Conservation (phyloP, 2,113 vertebrate genomes). For the Podarcis raffonei region DNA sequence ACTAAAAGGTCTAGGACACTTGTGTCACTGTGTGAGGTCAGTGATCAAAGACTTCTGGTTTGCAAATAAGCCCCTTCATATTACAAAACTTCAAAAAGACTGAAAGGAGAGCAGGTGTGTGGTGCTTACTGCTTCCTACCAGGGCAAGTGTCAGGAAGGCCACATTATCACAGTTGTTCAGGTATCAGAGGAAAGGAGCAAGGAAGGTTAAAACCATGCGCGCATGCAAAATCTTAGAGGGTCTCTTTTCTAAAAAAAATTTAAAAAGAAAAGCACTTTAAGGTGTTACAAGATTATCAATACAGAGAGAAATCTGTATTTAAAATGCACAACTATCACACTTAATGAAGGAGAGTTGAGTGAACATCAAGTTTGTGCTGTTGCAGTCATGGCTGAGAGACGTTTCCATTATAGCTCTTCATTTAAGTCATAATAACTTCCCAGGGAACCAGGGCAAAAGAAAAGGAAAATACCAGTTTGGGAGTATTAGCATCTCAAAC, state of each 20-base stretch:
- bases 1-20: neutral
- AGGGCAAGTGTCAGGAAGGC: constrained; percentile 14
- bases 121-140: constrained; percentile 20
- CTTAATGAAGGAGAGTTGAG: neutral
- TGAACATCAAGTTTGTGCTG: constrained; percentile 8
- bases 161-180: neutral
- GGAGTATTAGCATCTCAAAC: neutral
- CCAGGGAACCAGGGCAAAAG: neutral
- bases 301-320: neutral
- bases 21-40: neutral
- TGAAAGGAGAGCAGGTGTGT: neutral
- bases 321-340: neutral
- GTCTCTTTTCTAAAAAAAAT: constrained; percentile 4
- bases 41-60: constrained; percentile 31
- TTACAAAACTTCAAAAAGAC: constrained; percentile 7
- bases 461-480: neutral
- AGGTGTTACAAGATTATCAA: neutral
- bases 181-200: neutral
- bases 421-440: constrained; percentile 8
- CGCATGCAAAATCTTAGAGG: neutral
- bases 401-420: neutral
- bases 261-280: neutral
- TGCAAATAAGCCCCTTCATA: neutral
- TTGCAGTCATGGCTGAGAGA: neutral
- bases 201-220: neutral